Evolutionary conservation across 1,140 invertebrate genomes (phyloP).

Genomic region (Zaprionus gabonicus): DNA sequence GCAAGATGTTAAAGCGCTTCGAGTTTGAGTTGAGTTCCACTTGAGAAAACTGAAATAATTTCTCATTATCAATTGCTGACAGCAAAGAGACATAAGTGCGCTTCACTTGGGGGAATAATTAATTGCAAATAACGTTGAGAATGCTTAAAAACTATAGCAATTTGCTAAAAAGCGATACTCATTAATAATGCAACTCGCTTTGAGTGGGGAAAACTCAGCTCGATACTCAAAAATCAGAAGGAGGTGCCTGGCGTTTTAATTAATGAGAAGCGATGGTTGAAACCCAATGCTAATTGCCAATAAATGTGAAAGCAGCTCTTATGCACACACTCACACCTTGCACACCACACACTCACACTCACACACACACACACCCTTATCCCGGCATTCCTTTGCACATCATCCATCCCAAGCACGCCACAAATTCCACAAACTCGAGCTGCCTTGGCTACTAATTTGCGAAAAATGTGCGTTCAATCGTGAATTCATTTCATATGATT

Average conservation of each 20-base stretch:
- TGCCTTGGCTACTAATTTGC: conserved; percentile 10
- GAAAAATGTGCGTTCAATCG: conserved; percentile 14
- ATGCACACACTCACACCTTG: background rate
- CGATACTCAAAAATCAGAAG: background rate
- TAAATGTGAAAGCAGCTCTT: conserved; percentile 24
- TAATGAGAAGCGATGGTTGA: conserved; percentile 15
- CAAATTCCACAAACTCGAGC: background rate
- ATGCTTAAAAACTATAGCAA: background rate
- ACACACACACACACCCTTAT: background rate
- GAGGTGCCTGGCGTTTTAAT: conserved; percentile 13
- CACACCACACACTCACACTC: background rate
- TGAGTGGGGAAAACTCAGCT: background rate
- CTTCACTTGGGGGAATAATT: conserved; percentile 28
- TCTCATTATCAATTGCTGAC: background rate
- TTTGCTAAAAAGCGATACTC: background rate
- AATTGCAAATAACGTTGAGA: conserved; percentile 1
- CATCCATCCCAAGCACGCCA: background rate
- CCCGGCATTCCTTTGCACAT: background rate
- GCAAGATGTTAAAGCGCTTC: background rate
- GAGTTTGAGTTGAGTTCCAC: background rate
- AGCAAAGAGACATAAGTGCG: conserved; percentile 2
- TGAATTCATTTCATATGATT: conserved; percentile 13
- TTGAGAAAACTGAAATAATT: background rate
- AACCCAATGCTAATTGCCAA: conserved; percentile 25
- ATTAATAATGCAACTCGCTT: background rate